A percentile compares a stretch with the other conserved stretches of the same genome.
These are phyloP conservation scores for Papilio gigon DNA, from an alignment of 2,888 invertebrate species.

Conservation along the genomic window DNA sequence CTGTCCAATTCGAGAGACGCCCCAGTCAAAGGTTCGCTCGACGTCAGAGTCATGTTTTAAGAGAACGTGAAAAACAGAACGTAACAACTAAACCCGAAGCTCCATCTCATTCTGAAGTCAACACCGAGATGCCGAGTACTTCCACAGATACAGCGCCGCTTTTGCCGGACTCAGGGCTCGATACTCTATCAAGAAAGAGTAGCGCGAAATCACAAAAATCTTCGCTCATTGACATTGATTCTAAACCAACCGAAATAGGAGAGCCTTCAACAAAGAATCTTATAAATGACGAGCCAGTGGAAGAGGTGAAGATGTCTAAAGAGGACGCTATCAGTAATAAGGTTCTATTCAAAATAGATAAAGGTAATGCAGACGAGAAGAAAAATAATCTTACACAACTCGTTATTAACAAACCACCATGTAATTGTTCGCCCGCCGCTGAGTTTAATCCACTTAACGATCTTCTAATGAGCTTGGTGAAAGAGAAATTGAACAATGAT, in stretches of 20 bases:
- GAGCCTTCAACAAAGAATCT: constrained; percentile 71
- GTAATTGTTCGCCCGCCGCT: constrained; percentile 75
- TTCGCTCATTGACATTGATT: constrained; percentile 66
- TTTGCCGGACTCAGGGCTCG: constrained; percentile 55
- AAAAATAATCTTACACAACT: constrained; percentile 73
- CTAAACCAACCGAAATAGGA: constrained; percentile 60
- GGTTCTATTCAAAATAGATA: constrained; percentile 74
- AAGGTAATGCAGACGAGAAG: constrained; percentile 67
- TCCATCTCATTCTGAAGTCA: constrained; percentile 56
- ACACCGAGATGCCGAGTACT: constrained; percentile 63
- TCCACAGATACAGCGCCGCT: constrained; percentile 57
- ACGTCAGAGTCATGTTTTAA: constrained; percentile 92
- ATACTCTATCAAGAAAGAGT: constrained; percentile 77
- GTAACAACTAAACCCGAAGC: constrained; percentile 62
- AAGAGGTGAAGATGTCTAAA: constrained; percentile 71
- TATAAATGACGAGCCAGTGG: constrained; percentile 67
- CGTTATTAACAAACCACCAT: constrained; percentile 72
- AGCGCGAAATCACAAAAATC: constrained; percentile 83
- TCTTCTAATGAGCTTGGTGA: constrained; percentile 77
- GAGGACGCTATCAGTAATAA: constrained; percentile 79
- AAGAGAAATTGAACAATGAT: constrained; percentile 82
- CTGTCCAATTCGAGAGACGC: constrained; percentile 97
- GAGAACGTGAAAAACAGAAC: constrained; percentile 88
- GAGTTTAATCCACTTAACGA: constrained; percentile 78
- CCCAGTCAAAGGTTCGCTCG: constrained; percentile 98